Conservation (phyloP, 2,888 invertebrate genomes). For the Margaritifera margaritifera region DNA sequence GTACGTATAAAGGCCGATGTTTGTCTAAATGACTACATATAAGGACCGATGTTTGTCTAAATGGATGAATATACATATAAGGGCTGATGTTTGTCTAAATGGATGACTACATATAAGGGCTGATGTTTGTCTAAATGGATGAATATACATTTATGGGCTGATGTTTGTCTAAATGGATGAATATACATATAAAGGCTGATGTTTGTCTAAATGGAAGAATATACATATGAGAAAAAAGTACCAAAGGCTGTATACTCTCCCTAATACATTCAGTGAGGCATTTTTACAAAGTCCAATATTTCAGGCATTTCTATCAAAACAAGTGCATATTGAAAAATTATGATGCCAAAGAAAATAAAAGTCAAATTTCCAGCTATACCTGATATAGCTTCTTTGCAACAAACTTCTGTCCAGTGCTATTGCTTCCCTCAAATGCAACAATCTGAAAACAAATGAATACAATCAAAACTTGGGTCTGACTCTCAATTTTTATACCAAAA, state of each 20-base stretch:
- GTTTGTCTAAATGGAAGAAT: background rate
- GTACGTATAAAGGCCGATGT: too few relatives aligned
- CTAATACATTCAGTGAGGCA: too few relatives aligned
- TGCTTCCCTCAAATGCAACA: slow-evolving; percentile 83
- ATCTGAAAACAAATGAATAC: slow-evolving; percentile 69
- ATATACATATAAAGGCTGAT: background rate
- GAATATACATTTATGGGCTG: background rate
- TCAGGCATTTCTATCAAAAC: background rate
- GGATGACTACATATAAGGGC: too few relatives aligned
- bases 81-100: too few relatives aligned
- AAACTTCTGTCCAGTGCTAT: slow-evolving; percentile 81
- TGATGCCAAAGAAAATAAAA: background rate
- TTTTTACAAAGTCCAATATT: background rate
- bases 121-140: background rate
- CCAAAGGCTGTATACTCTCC: too few relatives aligned
- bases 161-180: background rate
- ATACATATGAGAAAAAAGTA: background rate
- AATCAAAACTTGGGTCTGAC: background rate
- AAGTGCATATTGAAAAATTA: background rate
- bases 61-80: too few relatives aligned
- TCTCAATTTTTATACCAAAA: background rate
- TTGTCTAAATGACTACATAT: too few relatives aligned
- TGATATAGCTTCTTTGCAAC: slow-evolving; percentile 80
- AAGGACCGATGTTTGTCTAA: too few relatives aligned
- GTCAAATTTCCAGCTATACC: slow-evolving; percentile 39